Conservation (phyloP, 2,888 invertebrate species). For the Temnothorax unifasciatus region DNA sequence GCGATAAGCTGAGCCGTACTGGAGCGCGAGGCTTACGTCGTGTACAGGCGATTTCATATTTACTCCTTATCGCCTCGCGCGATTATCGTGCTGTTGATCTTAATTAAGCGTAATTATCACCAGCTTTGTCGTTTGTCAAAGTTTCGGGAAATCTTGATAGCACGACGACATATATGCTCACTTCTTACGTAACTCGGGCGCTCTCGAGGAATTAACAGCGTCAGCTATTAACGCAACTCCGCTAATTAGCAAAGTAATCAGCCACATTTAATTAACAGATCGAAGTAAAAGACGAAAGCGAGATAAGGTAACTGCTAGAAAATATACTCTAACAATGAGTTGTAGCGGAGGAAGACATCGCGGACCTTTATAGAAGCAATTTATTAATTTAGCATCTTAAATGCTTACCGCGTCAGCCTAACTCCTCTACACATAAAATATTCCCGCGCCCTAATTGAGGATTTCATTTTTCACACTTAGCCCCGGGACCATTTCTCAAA, state of each 20-base stretch:
- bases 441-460: neutral
- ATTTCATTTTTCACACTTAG: neutral
- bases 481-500: neutral
- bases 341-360: neutral
- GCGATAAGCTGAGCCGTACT: conserved; percentile 26
- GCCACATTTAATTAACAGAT: neutral
- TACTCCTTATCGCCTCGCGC: conserved; percentile 43
- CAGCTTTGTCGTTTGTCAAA: conserved; percentile 50
- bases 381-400: conserved; percentile 1
- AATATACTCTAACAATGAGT: neutral
- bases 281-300: neutral
- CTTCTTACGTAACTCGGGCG: conserved; percentile 21
- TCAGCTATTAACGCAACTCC: neutral
- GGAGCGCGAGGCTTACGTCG: conserved; percentile 20
- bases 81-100: conserved; percentile 38
- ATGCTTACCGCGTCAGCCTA: neutral
- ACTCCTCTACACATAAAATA: neutral
- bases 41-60: conserved; percentile 48
- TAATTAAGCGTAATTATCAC: conserved; percentile 53
- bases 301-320: neutral
- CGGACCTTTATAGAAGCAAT: neutral
- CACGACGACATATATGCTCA: conserved; percentile 19
- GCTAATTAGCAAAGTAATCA: conserved; percentile 28
- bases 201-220: conserved; percentile 20
- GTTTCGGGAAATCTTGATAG: conserved; percentile 44